phyloP scores from a whole-genome alignment of 2,888 invertebrate genomes.

The Andrena bucephala region DNA sequence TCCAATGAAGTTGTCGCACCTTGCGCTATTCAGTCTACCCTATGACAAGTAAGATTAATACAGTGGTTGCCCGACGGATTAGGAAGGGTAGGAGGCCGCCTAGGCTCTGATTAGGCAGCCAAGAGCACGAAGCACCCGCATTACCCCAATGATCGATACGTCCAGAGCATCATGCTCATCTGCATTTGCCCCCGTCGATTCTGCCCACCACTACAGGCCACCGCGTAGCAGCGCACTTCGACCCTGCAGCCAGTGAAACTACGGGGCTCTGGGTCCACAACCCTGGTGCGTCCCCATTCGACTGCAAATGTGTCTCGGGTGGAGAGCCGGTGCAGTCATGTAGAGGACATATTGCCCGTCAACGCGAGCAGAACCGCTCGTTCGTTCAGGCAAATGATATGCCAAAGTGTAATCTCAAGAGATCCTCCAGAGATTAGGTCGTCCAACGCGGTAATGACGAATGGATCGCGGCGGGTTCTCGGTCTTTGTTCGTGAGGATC shows the following conservation, averaged over 20 bases:
- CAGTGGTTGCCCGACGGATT: slow-evolving; percentile 74
- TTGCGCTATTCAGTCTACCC: slow-evolving; percentile 72
- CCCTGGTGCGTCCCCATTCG: slow-evolving; percentile 67
- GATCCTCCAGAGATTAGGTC: slow-evolving; percentile 81
- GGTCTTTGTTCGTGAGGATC: slow-evolving; percentile 52
- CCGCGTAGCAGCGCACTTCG: slow-evolving; percentile 51
- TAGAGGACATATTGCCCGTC: slow-evolving; percentile 83
- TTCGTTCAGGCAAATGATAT: slow-evolving; percentile 84
- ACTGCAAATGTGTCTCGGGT: slow-evolving; percentile 73
- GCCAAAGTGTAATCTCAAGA: slow-evolving; percentile 81
- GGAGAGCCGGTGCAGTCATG: slow-evolving; percentile 76
- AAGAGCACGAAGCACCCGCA: slow-evolving; percentile 69
- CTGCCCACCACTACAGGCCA: slow-evolving; percentile 26
- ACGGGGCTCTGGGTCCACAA: slow-evolving; percentile 50
- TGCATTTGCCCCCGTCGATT: slow-evolving; percentile 77
- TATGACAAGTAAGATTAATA: slow-evolving; percentile 82
- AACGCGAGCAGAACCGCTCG: slow-evolving; percentile 81
- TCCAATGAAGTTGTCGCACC: slow-evolving; percentile 40
- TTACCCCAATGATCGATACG: slow-evolving; percentile 80
- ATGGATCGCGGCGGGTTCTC: slow-evolving; percentile 55
- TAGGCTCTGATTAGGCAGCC: slow-evolving; percentile 80
- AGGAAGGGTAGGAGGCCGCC: slow-evolving; percentile 73
- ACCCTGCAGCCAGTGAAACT: slow-evolving; percentile 51
- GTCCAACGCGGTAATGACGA: slow-evolving; percentile 76
- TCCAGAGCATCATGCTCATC: slow-evolving; percentile 77